Base-by-base conservation (phyloP, 1,140 invertebrate species). In the Psilanteris sp. region DNA sequence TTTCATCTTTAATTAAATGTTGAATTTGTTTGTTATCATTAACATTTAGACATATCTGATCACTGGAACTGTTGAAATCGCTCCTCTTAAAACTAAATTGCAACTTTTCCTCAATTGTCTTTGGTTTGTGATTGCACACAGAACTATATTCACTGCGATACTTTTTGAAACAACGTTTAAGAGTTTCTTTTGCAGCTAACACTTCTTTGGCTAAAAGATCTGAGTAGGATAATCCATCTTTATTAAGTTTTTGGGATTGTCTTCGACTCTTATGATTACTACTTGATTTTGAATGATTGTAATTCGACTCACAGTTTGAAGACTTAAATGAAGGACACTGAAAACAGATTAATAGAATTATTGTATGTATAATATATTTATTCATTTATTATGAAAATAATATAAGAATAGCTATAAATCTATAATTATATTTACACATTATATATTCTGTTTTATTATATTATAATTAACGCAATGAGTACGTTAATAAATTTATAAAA, bases 131-230 rank as follows among this genome's bases (percentile, higher is more conserved):
- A 57, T 44, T 79, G 13, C 7, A 54, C 39, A 5, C 68, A 1
- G 48, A 39, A 36, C 10, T 41, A n/a, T 34, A 29, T 3, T 79
- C 59, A 3, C 10, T 34, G 5, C 9, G 67, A 14, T 67, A 72
- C 22, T 54, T 80, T 5, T 74, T 73, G 10, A 89, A 72, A 67
- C 84, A 89, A 7, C 82, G 83, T 29, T 83, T 87, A 4, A 89
- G 52, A 3, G 84, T 85, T 27, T 89, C 87, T 13, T 89, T 89
- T 4, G 87, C 87, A 14, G 87, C 87, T 10, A 88, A 46, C 4
- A 89, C 84, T 72, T 89, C 84, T 43, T 87, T 88, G 13, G 84
- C 81, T 32, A 88, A 67, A 8, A 79, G 72, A 46, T 88, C 86
- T 0, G 83, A 83, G 29, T 73, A 79, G 7, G 79, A 83, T 9